Evolutionary conservation across 2,888 invertebrate species (phyloP).

Genomic region (Eretmocerus hayati): DNA sequence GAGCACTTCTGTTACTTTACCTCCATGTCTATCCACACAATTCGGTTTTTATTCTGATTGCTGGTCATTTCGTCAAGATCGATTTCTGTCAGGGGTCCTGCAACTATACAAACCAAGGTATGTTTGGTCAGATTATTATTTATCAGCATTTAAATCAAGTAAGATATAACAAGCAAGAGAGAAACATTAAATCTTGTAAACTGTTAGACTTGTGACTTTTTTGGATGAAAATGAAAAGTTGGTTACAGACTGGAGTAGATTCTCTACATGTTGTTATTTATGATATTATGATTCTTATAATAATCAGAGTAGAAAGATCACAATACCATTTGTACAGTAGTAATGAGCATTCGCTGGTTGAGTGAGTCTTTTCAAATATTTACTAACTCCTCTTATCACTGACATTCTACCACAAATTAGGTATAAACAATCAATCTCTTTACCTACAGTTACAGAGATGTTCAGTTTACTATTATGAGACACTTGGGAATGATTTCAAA

Average conservation of each 20-base stretch:
- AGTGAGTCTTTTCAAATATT: slow-evolving; percentile 7
- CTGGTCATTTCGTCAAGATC: slow-evolving; percentile 14
- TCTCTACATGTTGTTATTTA: too few relatives aligned
- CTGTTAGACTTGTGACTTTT: neutral
- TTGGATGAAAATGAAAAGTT: too few relatives aligned
- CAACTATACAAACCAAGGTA: too few relatives aligned
- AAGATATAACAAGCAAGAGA: neutral
- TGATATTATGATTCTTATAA: too few relatives aligned
- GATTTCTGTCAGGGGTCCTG: slow-evolving; percentile 1
- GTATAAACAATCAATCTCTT: neutral
- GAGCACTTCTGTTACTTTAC: too few relatives aligned
- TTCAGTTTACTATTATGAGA: too few relatives aligned
- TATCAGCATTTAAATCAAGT: neutral
- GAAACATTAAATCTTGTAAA: neutral
- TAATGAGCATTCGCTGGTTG: slow-evolving; percentile 2
- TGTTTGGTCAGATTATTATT: too few relatives aligned
- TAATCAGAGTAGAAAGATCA: too few relatives aligned
- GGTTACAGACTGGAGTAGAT: too few relatives aligned
- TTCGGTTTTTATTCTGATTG: slow-evolving; percentile 27
- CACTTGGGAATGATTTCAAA: too few relatives aligned
- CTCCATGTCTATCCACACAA: slow-evolving; percentile 74
- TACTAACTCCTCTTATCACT: slow-evolving; percentile 3
- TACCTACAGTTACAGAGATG: too few relatives aligned
- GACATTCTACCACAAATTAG: neutral
- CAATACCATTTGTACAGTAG: slow-evolving; percentile 12